Base-by-base conservation (phyloP, 2,888 invertebrate genomes). In the Platypus cylindrus region DNA sequence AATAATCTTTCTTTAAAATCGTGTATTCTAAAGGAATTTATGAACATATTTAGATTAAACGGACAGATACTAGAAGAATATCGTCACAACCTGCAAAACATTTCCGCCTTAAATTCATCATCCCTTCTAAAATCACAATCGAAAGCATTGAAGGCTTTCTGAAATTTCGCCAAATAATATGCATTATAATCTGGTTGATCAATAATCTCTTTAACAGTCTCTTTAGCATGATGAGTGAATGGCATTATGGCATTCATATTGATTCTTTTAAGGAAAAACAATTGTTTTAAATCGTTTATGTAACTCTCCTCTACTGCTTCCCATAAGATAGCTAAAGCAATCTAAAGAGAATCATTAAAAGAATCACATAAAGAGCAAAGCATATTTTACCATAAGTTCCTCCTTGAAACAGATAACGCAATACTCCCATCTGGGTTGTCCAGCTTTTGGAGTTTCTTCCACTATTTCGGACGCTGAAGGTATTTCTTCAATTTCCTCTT, bases 171-270 rank as follows among this genome's bases (percentile, higher is more conserved):
- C 4, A 78, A 62, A 38, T 70, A 51, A 33, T 66, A 63, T 51
- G 74, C 73, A 52, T 72, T 74, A n/a, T 55, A 49, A 40, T 73
- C 73, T 0, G 73, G 71, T 37, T 71, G 53, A 3, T 61, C 59
- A 25, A 74, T 65, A 34, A 68, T 68, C 43, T 67, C 65, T 5
- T 56, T 56, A 65, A 75, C 68, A 53, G 70, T 66, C 28, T 66
- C 64, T 46, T 59, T 64, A 1, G 74, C 58, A 41, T 65, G 68
- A 43, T 66, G 60, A 5, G 65, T 58, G 46, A 75, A 76, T 1
- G 76, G 73, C 30, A 72, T 50, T 9, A 76, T 49, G 23, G 62
- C 62, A 38, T 69, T 65, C 51, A 71, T 60, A 48, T 70, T 65
- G 27, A 68, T 48, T 28, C 76, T 62, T 45, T 68, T 70, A n/a